Conservation (phyloP, 2,888 invertebrate species). For the Dioctria linearis region DNA sequence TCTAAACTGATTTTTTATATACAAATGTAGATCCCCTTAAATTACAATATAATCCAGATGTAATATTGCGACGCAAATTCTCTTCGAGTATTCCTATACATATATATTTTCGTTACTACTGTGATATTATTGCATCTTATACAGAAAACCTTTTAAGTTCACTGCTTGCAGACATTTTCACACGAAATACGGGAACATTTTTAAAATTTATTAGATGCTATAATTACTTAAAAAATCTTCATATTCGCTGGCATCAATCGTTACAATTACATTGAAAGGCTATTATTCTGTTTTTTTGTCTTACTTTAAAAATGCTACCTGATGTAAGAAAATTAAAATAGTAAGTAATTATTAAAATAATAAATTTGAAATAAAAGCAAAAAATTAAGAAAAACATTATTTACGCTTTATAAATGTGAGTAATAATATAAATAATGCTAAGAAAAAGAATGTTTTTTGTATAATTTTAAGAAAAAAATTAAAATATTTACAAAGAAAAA, state of each 20-base stretch:
- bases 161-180: neutral
- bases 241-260: no score
- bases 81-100: no score
- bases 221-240: no score
- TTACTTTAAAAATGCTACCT: constrained; percentile 47
- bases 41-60: no score
- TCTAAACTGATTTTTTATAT: no score
- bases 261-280: no score
- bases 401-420: constrained; percentile 51
- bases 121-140: neutral
- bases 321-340: constrained; percentile 45
- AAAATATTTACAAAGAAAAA: neutral
- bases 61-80: no score
- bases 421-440: constrained; percentile 39
- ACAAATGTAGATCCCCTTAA: no score
- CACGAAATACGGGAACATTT: no score
- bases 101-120: no score
- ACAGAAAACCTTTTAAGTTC: neutral
- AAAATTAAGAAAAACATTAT: constrained; percentile 27
- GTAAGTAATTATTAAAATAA: constrained; percentile 22
- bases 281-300: neutral
- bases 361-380: neutral
- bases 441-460: constrained; percentile 22
- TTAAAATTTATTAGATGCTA: no score
- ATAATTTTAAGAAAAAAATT: constrained; percentile 38